Conservation (phyloP, 2,797 vertebrate species). For the Huso huso region DNA sequence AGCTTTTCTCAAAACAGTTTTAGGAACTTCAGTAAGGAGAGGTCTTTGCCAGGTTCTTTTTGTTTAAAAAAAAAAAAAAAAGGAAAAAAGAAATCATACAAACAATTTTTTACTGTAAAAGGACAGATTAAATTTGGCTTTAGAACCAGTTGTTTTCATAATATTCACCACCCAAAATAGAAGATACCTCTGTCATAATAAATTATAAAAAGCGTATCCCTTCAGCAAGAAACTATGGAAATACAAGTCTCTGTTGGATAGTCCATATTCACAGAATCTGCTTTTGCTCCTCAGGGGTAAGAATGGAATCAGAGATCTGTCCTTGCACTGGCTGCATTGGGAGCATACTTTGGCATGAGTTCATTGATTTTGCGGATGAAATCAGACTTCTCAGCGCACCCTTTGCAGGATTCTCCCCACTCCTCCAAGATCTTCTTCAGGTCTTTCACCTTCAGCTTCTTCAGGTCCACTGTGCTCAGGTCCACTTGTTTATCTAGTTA, state of each 20-base stretch:
- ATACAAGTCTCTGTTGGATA: conserved; percentile 17
- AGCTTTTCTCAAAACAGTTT: too few relatives aligned
- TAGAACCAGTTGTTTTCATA: conserved; percentile 53
- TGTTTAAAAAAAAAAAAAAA: conserved; percentile 1
- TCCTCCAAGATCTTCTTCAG: conserved; percentile 93
- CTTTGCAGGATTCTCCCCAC: conserved; percentile 92
- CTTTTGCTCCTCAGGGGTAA: conserved; percentile 44
- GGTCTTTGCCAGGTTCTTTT: background rate
- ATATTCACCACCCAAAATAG: conserved; percentile 20
- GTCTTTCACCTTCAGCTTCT: conserved; percentile 90
- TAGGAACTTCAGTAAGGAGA: too few relatives aligned
- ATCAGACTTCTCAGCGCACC: conserved; percentile 90
- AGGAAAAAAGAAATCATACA: conserved; percentile 1
- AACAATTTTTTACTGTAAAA: background rate
- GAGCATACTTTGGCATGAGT: conserved; percentile 92
- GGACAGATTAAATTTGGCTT: conserved; percentile 39
- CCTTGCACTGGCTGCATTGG: conserved; percentile 77
- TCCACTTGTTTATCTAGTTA: conserved; percentile 86
- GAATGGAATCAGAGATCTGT: conserved; percentile 68
- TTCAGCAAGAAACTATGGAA: conserved; percentile 19
- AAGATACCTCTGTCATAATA: conserved; percentile 13
- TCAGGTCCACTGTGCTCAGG: conserved; percentile 84
- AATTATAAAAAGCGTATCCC: conserved; percentile 26
- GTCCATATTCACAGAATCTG: conserved; percentile 37
- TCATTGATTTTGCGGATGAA: conserved; percentile 93